Evolutionary conservation across 2,888 invertebrate species (phyloP).

Genomic region (Drosophila lutescens): DNA sequence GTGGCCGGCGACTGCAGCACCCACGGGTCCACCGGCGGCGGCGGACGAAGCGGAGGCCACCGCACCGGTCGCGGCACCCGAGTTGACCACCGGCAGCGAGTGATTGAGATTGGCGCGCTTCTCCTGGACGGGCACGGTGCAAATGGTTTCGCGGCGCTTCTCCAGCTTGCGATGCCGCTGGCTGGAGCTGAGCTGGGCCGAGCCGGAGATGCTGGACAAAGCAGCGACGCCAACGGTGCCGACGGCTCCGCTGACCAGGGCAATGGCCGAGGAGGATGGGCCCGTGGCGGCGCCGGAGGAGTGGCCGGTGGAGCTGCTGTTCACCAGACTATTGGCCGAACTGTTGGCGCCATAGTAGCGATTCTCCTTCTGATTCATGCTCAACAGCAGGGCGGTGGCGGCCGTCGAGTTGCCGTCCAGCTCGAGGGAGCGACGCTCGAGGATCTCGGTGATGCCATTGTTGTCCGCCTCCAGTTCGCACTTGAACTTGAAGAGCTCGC

Average conservation of each 20-base stretch:
- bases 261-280: conserved; percentile 30
- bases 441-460: conserved; percentile 97
- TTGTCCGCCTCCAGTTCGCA: conserved; percentile 99
- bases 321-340: conserved; percentile 33
- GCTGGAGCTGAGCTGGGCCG: conserved; percentile 39
- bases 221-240: conserved; percentile 40
- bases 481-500: conserved; percentile 98
- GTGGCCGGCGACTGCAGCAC: conserved; percentile 15
- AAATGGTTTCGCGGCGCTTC: conserved; percentile 89
- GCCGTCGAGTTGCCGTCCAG: conserved; percentile 88
- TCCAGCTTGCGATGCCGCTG: conserved; percentile 87
- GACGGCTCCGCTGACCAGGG: conserved; percentile 29
- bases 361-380: conserved; percentile 93
- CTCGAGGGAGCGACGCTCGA: conserved; percentile 97
- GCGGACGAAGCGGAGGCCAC: background rate
- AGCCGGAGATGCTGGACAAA: conserved; percentile 29
- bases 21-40: conserved; percentile 1
- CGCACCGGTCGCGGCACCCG: background rate
- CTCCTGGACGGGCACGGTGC: conserved; percentile 84
- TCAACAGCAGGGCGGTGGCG: conserved; percentile 82
- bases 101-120: conserved; percentile 80
- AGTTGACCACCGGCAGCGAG: conserved; percentile 49
- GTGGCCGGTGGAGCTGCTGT: conserved; percentile 59
- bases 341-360: conserved; percentile 85
- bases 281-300: conserved; percentile 62